Conservation (phyloP, 2,113 vertebrate species). For the Chaetorhynchus papuensis region DNA sequence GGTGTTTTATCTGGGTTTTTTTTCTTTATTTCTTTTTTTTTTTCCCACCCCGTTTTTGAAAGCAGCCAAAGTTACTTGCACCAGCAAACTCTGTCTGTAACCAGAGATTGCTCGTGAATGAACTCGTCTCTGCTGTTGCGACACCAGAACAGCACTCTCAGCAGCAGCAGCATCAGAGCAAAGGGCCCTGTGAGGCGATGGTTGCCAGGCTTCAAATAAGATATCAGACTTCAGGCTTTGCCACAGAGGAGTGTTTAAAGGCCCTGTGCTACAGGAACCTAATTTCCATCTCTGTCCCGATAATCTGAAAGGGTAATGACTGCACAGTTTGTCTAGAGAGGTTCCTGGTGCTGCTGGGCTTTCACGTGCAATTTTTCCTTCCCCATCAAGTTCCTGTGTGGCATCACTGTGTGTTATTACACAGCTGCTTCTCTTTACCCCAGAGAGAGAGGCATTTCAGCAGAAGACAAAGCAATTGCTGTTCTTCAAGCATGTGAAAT, state of each 20-base stretch:
- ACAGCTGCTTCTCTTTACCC: slow-evolving; percentile 19
- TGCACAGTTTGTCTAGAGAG: not conserved
- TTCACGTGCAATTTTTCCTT: not conserved
- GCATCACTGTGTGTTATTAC: not conserved
- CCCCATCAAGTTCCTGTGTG: slow-evolving; percentile 26
- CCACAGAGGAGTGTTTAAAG: not conserved
- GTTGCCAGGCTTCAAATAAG: slow-evolving; percentile 30
- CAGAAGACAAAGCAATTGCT: slow-evolving; percentile 25
- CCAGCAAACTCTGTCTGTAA: not conserved
- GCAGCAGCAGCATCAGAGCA: not conserved
- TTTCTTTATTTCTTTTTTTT: rapidly evolving
- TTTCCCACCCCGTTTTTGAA: not conserved
- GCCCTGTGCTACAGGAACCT: not conserved
- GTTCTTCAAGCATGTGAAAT: not conserved
- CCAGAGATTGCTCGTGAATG: not conserved
- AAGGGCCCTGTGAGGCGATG: not conserved
- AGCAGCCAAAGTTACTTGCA: not conserved
- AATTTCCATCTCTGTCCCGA: not conserved
- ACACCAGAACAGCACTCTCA: not conserved
- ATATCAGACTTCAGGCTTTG: not conserved
- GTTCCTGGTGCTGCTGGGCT: not conserved
- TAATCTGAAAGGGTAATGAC: slow-evolving; percentile 15
- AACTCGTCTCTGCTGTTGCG: not conserved
- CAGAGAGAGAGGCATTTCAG: slow-evolving; percentile 2
- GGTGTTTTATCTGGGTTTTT: rapidly evolving